Base-by-base conservation (phyloP, 2,888 invertebrate genomes). In the Mythimna lalbum region DNA sequence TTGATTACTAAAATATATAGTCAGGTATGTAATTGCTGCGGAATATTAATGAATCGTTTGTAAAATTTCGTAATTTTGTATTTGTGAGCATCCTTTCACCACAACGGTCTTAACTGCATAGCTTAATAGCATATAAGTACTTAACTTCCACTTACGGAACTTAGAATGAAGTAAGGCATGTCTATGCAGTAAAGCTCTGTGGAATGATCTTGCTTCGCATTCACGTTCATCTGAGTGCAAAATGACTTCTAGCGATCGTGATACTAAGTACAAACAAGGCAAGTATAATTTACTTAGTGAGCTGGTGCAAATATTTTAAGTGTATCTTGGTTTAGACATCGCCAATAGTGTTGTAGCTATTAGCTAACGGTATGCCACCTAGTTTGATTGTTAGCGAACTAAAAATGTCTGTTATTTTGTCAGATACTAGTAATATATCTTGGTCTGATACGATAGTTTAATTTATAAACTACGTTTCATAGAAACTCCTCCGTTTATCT, bases 21-120 rank as follows among this genome's bases (percentile, higher is more conserved):
- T 70, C 71, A 79, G 71, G 57, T 36, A 36, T 36, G 69, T 65
- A 73, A 68, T 74, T 76, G 73, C 67, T 50, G 69, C 72, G 73
- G 88, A 89, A 89, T 91, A 91, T 83, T 86, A 88, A 89, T 79
- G 60, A 72, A 55, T 49, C 60, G 57, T 72, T 85, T 81, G 84
- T 86, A 76, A 55, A 81, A 78, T 87, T 85, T 87, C 83, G 80
- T 80, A 86, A 87, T 88, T 78, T 19, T 43, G 17, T 19, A 86
- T 79, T 84, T 80, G 80, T 68, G 72, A 78, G 83, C 81, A 83
- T 87, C 87, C 89, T 88, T 88, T 90, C 87, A 87, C 89, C 80
- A 64, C 75, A 72, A 69, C 53, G 57, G 61, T 72, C 63, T 67
- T 43, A 53, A 66, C 63, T 57, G 59, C 50, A 78, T 63, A 72